Conservation (phyloP, 2,113 vertebrate genomes). For the Dipodomys spectabilis region DNA sequence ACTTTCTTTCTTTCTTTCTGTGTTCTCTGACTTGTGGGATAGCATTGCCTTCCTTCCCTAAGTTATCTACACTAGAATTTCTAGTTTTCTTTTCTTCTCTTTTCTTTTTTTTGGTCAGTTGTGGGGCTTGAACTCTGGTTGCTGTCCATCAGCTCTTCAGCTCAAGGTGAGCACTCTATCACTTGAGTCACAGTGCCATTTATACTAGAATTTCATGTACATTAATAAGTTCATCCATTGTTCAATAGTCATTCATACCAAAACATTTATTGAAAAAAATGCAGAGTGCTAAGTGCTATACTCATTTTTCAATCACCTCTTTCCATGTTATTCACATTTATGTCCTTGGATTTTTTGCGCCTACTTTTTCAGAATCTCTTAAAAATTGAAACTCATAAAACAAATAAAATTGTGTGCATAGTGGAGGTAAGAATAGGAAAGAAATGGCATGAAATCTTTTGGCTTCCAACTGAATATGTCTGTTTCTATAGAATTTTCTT, state of each 20-base stretch:
- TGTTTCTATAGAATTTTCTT: constrained; percentile 59
- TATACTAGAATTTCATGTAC: background rate
- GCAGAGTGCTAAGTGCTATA: background rate
- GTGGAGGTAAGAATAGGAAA: background rate
- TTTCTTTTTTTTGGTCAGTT: too few species aligned
- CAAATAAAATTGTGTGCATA: background rate
- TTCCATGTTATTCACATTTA: background rate
- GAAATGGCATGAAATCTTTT: constrained; percentile 55
- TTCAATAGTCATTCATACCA: background rate
- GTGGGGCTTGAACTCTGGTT: too few species aligned
- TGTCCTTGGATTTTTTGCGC: constrained; percentile 22
- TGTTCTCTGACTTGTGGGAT: background rate
- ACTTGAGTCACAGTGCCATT: background rate
- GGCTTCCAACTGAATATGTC: constrained; percentile 50
- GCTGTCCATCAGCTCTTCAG: too few species aligned
- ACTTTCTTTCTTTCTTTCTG: background rate
- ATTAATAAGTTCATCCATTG: background rate
- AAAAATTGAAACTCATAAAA: constrained; percentile 41
- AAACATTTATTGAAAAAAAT: constrained; percentile 7
- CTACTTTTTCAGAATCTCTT: constrained; percentile 27
- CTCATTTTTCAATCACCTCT: background rate
- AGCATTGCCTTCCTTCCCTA: background rate
- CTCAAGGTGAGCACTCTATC: too few species aligned
- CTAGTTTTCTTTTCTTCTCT: too few species aligned
- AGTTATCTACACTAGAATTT: constrained; percentile 4